These are phyloP conservation scores for Seriola dumerili DNA, from an alignment of 2,113 vertebrate genomes.

Conservation along the genomic window DNA sequence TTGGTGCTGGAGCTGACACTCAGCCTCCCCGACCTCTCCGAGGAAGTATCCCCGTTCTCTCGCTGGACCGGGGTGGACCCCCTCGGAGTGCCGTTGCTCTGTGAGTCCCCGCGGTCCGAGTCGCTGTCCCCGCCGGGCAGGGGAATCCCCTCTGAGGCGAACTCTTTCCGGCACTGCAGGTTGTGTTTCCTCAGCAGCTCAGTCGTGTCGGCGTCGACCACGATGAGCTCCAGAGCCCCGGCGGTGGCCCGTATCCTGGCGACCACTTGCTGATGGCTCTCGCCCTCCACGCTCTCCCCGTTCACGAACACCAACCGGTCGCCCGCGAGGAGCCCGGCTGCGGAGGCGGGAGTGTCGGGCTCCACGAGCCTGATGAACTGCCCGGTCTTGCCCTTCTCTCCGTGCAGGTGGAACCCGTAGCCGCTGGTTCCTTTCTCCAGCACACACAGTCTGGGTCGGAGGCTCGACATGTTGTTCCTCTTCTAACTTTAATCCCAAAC, in stretches of 20 bases:
- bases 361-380: conserved; percentile 96
- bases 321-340: conserved; percentile 89
- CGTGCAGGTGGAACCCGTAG: conserved; percentile 94
- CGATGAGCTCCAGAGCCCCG: conserved; percentile 88
- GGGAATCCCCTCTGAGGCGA: conserved; percentile 82
- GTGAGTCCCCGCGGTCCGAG: conserved; percentile 49
- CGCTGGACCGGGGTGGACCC: conserved; percentile 51
- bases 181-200: conserved; percentile 84
- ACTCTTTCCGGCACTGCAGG: conserved; percentile 83
- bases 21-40: conserved; percentile 55
- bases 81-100: conserved; percentile 63
- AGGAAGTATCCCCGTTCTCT: conserved; percentile 71
- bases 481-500: conserved; percentile 13
- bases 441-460: conserved; percentile 88
- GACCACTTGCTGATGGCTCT: conserved; percentile 95
- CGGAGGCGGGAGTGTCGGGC: conserved; percentile 88
- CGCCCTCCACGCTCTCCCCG: conserved; percentile 91
- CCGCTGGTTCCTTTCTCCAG: conserved; percentile 88
- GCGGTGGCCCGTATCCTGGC: conserved; percentile 87
- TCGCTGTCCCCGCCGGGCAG: conserved; percentile 62
- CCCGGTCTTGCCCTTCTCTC: conserved; percentile 89
- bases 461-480: conserved; percentile 65
- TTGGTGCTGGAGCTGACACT: conserved; percentile 71
- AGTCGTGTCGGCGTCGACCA: conserved; percentile 86
- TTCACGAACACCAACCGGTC: conserved; percentile 92